Evolutionary conservation across 2,888 invertebrate genomes (phyloP).

Genomic region (Drosophila maculinotata): DNA sequence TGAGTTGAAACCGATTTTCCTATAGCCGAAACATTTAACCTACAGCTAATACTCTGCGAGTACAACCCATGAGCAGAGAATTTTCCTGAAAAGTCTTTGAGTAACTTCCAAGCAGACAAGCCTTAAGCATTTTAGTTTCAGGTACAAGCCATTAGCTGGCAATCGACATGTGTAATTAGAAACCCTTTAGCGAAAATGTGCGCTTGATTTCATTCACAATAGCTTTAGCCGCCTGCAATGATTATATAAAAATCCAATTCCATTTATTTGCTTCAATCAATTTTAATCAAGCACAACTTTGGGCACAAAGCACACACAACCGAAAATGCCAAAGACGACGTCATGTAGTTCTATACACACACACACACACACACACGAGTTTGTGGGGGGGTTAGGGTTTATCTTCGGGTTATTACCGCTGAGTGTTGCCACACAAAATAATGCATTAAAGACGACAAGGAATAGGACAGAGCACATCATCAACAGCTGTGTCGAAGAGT

Average conservation of each 20-base stretch:
- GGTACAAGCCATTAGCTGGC: neutral
- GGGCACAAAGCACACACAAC: constrained; percentile 25
- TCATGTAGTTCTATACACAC: constrained; percentile 13
- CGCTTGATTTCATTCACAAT: constrained; percentile 42
- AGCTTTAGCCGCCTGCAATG: constrained; percentile 34
- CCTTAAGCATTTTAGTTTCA: neutral
- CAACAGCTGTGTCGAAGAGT: constrained; percentile 64
- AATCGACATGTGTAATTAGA: constrained; percentile 51
- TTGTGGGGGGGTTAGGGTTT: constrained; percentile 45
- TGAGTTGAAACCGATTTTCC: no score
- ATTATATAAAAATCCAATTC: constrained; percentile 67
- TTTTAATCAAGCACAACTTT: constrained; percentile 73
- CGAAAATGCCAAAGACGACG: constrained; percentile 49
- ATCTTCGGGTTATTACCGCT: constrained; percentile 79
- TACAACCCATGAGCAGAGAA: neutral
- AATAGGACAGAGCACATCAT: constrained; percentile 45
- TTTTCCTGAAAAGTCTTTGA: neutral
- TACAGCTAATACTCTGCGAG: no score
- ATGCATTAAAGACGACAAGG: constrained; percentile 77
- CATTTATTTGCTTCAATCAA: constrained; percentile 79
- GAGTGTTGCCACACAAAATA: constrained; percentile 80
- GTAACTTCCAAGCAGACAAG: neutral
- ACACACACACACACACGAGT: constrained; percentile 20
- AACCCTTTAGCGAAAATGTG: constrained; percentile 31
- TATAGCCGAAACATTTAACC: neutral